Evolutionary conservation across 2,888 invertebrate genomes (phyloP), one percentile per base, ranked within the genome.

Genomic region (Crocallis elinguaria): DNA sequence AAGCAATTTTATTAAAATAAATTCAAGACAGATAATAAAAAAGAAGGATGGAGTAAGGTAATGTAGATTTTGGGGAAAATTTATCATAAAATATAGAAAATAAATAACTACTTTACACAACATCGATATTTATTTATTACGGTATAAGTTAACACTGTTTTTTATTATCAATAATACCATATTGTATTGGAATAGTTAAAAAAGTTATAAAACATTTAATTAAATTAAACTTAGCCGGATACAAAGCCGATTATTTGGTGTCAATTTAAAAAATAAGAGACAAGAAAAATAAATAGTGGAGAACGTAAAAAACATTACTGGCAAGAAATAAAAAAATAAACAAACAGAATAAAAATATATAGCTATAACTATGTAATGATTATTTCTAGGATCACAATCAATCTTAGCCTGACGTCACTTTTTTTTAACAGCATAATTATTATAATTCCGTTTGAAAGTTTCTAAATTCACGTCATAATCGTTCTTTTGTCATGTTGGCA

Each of bases 131-230:
- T 52, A 38, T 51, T 45, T 45, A 45, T 44, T 37, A 32, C 44
- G 51, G 57, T 51, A 60, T 55, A 27, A 49, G 35, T 62, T 35
- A 61, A 67, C 62, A 60, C 57, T 64, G 58, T 57, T 51, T 60
- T 23, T 14, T 23, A 46, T 46, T 30, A 25, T 38, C 14, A 39
- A 30, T 23, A 33, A 19, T 16, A 52, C 30, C n/a, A 49, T 21
- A 3, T 16, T 25, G 13, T 39, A 44, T 49, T 45, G 46, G 25
- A 45, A 49, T 38, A 35, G 29, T 43, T 30, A 49, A 33, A 23
- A 49, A 48, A 48, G 43, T 33, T 48, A 43, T 29, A 48, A 30
- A 35, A 44, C 7, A 25, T 25, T n/a, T 17, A 33, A 14, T 14
- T 2, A 21, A 23, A 33, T 33, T 29, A 41, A 36, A 41, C 23